Evolutionary conservation across 2,113 vertebrate species (phyloP).

Genomic region (Scatophagus argus): DNA sequence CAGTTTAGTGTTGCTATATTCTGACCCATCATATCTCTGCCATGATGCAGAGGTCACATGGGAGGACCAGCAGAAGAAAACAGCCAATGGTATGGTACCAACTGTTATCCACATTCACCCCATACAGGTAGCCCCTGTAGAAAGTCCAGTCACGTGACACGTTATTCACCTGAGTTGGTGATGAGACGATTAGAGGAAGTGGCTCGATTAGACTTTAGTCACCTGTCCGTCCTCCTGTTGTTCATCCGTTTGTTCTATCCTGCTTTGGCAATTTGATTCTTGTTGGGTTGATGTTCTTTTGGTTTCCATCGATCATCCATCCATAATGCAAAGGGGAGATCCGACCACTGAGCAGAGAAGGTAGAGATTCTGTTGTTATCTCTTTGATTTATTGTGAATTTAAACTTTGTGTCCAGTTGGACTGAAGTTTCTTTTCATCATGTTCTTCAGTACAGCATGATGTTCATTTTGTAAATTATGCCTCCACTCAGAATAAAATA

Average conservation of each 20-base stretch:
- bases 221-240: neutral
- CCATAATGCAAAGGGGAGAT: slow-evolving; percentile 40
- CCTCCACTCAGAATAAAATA: no score
- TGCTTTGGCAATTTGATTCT: neutral
- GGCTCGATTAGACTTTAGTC: neutral
- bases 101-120: slow-evolving; percentile 85
- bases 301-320: neutral
- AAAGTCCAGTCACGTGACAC: neutral
- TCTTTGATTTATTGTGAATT: no score
- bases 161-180: neutral
- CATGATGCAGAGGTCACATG: slow-evolving; percentile 94
- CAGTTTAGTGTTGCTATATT: slow-evolving; percentile 8
- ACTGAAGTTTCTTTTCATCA: no score
- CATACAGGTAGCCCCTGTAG: slow-evolving; percentile 84
- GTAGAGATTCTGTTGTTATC: slow-evolving; percentile 7
- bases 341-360: slow-evolving; percentile 21
- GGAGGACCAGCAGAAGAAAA: slow-evolving; percentile 94
- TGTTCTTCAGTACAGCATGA: no score
- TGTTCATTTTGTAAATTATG: no score
- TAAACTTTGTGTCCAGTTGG: no score
- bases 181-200: slow-evolving; percentile 4
- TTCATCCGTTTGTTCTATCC: neutral
- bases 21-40: slow-evolving; percentile 63
- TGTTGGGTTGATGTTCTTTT: slow-evolving; percentile 6
- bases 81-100: slow-evolving; percentile 88